A percentile compares a stretch with the other conserved stretches of the same genome.
Conservation (phyloP, 2,797 vertebrate species). For the Enteromius fasciolatus region DNA sequence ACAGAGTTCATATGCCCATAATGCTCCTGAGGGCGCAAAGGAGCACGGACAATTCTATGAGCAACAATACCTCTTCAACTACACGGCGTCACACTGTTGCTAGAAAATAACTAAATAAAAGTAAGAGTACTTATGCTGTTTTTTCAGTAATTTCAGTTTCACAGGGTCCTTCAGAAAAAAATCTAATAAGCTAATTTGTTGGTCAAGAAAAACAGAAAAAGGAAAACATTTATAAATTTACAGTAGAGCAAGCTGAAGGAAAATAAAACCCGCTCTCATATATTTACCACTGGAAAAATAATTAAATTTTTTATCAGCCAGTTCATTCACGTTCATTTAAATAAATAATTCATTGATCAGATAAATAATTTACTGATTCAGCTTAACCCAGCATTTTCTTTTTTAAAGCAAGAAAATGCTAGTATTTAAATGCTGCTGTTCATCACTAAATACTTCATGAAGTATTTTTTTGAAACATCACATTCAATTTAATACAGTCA, state of each 20-base stretch:
- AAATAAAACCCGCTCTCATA: not conserved
- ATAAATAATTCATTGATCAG: not conserved
- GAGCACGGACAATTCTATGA: conserved; percentile 37
- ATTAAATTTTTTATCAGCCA: not conserved
- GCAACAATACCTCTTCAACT: conserved; percentile 19
- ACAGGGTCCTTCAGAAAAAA: too few species aligned
- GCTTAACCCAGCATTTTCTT: not conserved
- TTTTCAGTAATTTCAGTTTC: not conserved
- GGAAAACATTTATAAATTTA: not conserved
- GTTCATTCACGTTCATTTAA: not conserved
- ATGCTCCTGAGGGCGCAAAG: conserved; percentile 17
- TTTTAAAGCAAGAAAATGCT: not conserved
- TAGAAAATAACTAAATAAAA: not conserved
- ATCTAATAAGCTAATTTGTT: too few species aligned
- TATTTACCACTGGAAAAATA: not conserved
- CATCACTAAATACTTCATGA: not conserved
- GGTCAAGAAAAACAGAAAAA: too few species aligned
- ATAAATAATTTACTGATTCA: conserved; percentile 1
- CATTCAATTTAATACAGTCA: not conserved
- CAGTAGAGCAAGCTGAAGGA: not conserved
- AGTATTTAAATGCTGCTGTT: not conserved
- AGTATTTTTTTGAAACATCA: not conserved
- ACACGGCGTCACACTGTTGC: not conserved
- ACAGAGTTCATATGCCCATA: conserved; percentile 28
- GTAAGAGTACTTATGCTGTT: not conserved